Evolutionary conservation across 2,888 invertebrate genomes (phyloP).

Genomic region (Himalopsyche anomala): DNA sequence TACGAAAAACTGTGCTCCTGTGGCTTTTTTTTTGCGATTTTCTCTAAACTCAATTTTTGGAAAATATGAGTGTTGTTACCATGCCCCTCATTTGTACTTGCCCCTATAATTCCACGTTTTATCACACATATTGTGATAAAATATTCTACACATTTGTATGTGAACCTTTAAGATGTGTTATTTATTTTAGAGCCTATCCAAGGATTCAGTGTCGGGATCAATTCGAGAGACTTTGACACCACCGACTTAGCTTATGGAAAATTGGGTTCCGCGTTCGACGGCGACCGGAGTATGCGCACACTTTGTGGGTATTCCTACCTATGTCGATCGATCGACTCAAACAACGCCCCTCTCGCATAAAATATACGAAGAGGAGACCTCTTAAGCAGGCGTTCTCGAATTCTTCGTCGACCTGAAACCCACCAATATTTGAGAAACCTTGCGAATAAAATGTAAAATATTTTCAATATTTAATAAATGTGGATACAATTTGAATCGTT

Average conservation of each 20-base stretch:
- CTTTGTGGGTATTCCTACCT: constrained; percentile 33
- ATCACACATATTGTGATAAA: background rate
- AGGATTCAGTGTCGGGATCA: constrained; percentile 9
- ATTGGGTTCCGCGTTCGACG: constrained; percentile 16
- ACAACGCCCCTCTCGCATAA: constrained; percentile 28
- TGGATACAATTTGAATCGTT: no score
- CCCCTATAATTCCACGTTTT: no score
- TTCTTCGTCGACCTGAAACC: background rate
- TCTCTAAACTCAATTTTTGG: no score
- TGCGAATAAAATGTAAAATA: no score
- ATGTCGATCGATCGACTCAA: constrained; percentile 23
- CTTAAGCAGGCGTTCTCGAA: background rate
- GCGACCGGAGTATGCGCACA: constrained; percentile 18
- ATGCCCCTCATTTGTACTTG: no score
- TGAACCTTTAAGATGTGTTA: constrained; percentile 28
- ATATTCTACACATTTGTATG: constrained; percentile 18
- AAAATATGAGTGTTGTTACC: no score
- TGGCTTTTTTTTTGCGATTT: no score
- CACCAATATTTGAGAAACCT: background rate
- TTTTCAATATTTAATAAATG: no score
- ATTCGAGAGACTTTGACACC: constrained; percentile 14
- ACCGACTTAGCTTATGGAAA: constrained; percentile 16
- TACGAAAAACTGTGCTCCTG: no score
- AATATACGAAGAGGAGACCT: constrained; percentile 28
- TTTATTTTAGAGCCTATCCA: constrained; percentile 29